Evolutionary conservation across 2,113 vertebrate genomes (phyloP).

Genomic region (Cygnus buccinator): DNA sequence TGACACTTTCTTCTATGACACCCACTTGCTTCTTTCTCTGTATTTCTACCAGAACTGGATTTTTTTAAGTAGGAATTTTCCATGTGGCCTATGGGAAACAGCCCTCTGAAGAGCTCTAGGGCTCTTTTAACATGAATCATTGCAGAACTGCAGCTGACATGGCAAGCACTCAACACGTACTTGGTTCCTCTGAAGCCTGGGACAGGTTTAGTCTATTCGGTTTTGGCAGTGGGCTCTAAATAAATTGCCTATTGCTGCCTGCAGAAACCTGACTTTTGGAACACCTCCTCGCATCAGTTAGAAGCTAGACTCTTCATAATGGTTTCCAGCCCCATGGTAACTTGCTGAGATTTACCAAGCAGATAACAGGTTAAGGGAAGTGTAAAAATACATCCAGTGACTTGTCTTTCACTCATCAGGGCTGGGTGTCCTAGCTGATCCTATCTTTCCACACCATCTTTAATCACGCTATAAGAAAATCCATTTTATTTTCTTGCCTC

Average conservation of each 20-base stretch:
- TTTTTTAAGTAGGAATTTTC: slow-evolving; percentile 17
- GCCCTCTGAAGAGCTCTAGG: not conserved
- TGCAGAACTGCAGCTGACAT: not conserved
- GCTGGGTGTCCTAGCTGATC: not conserved
- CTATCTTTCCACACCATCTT: not conserved
- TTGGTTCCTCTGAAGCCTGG: not conserved
- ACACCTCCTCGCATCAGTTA: not conserved
- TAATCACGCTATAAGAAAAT: not conserved
- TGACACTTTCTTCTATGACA: not conserved
- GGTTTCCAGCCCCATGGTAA: slow-evolving; percentile 21
- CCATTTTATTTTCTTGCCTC: not conserved
- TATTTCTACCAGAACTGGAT: not conserved
- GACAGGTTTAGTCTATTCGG: not conserved
- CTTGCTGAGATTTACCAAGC: slow-evolving; percentile 11
- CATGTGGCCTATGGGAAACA: not conserved
- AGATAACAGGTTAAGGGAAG: slow-evolving; percentile 26
- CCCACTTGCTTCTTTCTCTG: not conserved
- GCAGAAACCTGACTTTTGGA: slow-evolving; percentile 61
- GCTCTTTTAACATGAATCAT: not conserved
- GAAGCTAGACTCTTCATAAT: not conserved
- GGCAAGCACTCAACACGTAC: not conserved
- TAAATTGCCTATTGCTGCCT: not conserved
- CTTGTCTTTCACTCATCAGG: not conserved
- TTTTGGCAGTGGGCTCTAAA: not conserved
- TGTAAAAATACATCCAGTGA: not conserved